Evolutionary conservation across 1,140 invertebrate species (phyloP).

Genomic region (Drosophila pseudoananassae): DNA sequence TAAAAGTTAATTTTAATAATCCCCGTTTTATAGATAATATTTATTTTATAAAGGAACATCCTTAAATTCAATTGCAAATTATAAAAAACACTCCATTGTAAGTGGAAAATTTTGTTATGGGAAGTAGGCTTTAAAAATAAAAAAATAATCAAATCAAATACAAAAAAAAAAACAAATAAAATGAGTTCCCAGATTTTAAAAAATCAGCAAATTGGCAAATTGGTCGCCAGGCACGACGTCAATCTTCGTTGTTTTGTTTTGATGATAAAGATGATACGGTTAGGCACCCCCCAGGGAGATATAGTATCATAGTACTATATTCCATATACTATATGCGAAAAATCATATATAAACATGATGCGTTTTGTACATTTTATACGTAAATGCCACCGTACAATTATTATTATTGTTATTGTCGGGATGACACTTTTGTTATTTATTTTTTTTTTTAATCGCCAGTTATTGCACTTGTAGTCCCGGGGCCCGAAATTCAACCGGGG

Average conservation of each 20-base stretch:
- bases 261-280: neutral
- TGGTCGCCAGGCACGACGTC: conserved; percentile 37
- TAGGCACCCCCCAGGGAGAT: conserved; percentile 11
- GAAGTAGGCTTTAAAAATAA: conserved; percentile 7
- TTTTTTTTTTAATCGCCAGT: conserved; percentile 52
- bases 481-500: conserved; percentile 41
- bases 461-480: conserved; percentile 17
- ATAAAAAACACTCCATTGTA: conserved; percentile 5
- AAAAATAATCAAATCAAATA: neutral
- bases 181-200: conserved; percentile 6
- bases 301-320: conserved; percentile 11
- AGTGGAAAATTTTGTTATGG: conserved; percentile 39
- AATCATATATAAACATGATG: too few relatives aligned
- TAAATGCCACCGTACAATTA: conserved; percentile 23
- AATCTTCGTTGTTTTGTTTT: conserved; percentile 15
- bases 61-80: neutral
- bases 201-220: conserved; percentile 44
- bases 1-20: too few relatives aligned
- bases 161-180: neutral
- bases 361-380: conserved; percentile 19
- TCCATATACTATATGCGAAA: too few relatives aligned
- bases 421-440: conserved; percentile 3
- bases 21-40: too few relatives aligned
- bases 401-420: conserved; percentile 30
- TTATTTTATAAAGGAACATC: too few relatives aligned